Evolutionary conservation across 2,113 vertebrate genomes (phyloP).

Genomic region (Seriola aureovittata): DNA sequence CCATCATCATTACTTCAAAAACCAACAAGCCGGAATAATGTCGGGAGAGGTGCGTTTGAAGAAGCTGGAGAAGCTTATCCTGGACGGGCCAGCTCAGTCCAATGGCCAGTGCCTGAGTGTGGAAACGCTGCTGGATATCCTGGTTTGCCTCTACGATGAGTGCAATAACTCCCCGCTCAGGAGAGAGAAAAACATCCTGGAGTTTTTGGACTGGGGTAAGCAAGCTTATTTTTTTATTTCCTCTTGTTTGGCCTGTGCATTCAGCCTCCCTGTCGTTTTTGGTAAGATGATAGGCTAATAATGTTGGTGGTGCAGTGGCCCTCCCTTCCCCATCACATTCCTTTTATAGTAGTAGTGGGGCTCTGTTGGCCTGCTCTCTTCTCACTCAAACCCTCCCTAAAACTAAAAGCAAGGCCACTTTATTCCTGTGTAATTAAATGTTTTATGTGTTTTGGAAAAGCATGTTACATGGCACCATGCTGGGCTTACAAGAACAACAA

Average conservation of each 20-base stretch:
- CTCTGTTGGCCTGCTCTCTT: conserved; percentile 68
- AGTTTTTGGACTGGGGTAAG: conserved; percentile 99
- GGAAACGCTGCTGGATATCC: conserved; percentile 96
- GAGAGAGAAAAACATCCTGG: conserved; percentile 96
- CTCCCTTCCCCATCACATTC: conserved; percentile 79
- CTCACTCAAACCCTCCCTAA: conserved; percentile 51
- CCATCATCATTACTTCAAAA: conserved; percentile 50
- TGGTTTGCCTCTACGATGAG: conserved; percentile 98
- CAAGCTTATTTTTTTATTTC: not conserved
- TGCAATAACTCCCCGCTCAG: conserved; percentile 96
- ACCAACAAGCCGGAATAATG: conserved; percentile 82
- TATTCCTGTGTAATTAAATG: conserved; percentile 19
- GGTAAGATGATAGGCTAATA: conserved; percentile 69
- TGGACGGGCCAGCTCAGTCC: conserved; percentile 93
- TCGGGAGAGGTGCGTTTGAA: conserved; percentile 99
- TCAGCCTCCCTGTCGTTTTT: conserved; percentile 49
- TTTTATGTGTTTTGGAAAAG: conserved; percentile 34
- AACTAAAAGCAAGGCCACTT: conserved; percentile 29
- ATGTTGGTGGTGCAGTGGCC: conserved; percentile 75
- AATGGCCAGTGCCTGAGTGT: conserved; percentile 94
- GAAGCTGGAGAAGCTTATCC: conserved; percentile 96
- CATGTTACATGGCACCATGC: not conserved
- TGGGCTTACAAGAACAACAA: not conserved
- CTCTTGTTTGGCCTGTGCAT: conserved; percentile 16
- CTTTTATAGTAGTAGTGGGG: conserved; percentile 79